Conservation (phyloP, 2,113 vertebrate species). For the Gavialis gangeticus region DNA sequence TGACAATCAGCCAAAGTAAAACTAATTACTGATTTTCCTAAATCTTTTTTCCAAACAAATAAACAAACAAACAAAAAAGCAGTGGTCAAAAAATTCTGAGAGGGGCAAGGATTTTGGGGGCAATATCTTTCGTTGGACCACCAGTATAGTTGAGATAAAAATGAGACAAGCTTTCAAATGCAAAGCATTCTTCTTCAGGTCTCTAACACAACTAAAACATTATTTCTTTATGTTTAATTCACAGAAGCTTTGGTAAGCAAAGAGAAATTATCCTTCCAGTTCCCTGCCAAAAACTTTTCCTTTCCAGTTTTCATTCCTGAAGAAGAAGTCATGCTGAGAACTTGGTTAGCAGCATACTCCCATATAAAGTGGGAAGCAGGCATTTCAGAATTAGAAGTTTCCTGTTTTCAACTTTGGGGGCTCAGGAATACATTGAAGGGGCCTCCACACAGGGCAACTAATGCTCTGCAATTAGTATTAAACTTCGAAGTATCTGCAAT, state of each 20-base stretch:
- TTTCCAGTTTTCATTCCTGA: not conserved
- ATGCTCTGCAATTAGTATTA: accelerated
- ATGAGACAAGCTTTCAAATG: no score
- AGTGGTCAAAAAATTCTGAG: no score
- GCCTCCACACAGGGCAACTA: not conserved
- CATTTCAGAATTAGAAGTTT: not conserved
- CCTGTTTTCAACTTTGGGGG: not conserved
- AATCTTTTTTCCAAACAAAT: accelerated
- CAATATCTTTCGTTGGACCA: no score
- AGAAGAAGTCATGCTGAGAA: not conserved
- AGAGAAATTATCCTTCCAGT: not conserved
- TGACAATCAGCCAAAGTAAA: not conserved
- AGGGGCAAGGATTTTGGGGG: no score
- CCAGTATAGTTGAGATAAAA: no score
- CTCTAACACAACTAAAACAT: not conserved
- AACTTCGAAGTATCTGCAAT: not conserved
- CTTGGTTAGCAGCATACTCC: not conserved
- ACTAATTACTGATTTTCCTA: accelerated
- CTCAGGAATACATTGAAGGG: not conserved
- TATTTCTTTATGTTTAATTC: not conserved
- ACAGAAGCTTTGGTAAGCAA: not conserved
- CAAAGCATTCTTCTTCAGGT: no score
- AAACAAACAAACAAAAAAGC: not conserved
- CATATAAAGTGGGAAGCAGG: not conserved
- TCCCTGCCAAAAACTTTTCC: not conserved